Conservation (phyloP, 2,888 invertebrate genomes). For the Meteorus colon region DNA sequence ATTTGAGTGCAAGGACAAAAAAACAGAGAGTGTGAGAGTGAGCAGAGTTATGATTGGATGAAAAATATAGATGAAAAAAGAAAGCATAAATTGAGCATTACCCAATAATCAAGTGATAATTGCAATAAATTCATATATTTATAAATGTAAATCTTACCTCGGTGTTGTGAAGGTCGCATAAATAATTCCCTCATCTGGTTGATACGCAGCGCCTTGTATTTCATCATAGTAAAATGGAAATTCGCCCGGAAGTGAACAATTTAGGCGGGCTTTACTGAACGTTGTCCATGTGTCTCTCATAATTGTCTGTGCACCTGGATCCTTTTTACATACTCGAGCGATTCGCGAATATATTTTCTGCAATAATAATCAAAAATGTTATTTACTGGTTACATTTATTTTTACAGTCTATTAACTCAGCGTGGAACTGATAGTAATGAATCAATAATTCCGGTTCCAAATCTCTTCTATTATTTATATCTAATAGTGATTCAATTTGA, state of each 20-base stretch:
- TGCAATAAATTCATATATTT: slow-evolving; percentile 13
- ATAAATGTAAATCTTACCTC: slow-evolving; percentile 74
- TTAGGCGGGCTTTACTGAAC: slow-evolving; percentile 88
- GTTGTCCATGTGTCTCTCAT: slow-evolving; percentile 93
- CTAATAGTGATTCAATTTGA: too few species aligned
- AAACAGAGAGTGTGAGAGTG: slow-evolving; percentile 22
- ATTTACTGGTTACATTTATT: neutral
- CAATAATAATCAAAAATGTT: slow-evolving; percentile 51
- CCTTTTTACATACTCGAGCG: slow-evolving; percentile 93
- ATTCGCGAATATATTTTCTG: slow-evolving; percentile 92
- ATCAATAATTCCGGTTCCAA: too few species aligned
- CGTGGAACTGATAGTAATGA: too few species aligned
- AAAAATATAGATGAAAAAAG: neutral
- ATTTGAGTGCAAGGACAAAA: slow-evolving; percentile 30
- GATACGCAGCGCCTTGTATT: slow-evolving; percentile 88
- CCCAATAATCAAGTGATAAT: neutral
- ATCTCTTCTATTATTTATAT: too few species aligned
- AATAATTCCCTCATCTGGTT: slow-evolving; percentile 84
- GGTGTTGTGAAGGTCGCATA: slow-evolving; percentile 91
- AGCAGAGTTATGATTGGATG: slow-evolving; percentile 9
- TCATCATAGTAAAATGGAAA: slow-evolving; percentile 92
- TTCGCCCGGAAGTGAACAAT: slow-evolving; percentile 88
- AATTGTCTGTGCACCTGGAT: slow-evolving; percentile 84
- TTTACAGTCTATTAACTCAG: neutral
- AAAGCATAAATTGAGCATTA: neutral